Evolutionary conservation across 2,888 invertebrate species (phyloP), one percentile per base, ranked within the genome.

Genomic region (Heteromurus nitidus): DNA sequence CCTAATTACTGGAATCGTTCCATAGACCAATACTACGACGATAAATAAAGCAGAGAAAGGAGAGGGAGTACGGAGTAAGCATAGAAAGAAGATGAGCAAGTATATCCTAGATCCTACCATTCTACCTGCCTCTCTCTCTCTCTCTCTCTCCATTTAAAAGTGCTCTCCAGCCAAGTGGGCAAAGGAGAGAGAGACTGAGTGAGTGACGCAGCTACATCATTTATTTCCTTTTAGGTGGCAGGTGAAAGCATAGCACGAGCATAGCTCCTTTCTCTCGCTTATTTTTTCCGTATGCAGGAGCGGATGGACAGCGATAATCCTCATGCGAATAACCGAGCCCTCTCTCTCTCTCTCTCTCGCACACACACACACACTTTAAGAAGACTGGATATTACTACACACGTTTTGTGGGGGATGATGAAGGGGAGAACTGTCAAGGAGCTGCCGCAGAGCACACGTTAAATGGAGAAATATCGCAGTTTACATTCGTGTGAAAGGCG

Each of bases 1-100:
- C 72, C 80, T 65, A 80, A 80, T 80, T 80, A 80, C 80, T 55
- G 44, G 58, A 79, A 55, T 65, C 65, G 64, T 65, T 79, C 44
- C 55, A 44, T 30, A 64, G 64, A 55, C 69, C 60, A 70, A 55
- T 42, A 22, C 44, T n/a, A 26, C 44, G 3, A 9, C 11, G 55
- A 64, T 50, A 70, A 79, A 70, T 64, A 70, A 53, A 53, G 62
- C 31, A n/a, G 47, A 36, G 36, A 36, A 36, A 36, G 7, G 36
- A 36, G 36, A 36, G 36, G 36, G 13, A 36, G 13, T 13, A 36
- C 7, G 7, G 36, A 36, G n/a, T n/a, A n/a, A n/a, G n/a, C n/a
- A n/a, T n/a, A n/a, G 36, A 36, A 13, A 36, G 13, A 13, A 36
- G 36, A 36, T 9, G 36, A 36, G 13, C 36, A 36, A 36, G 36